Base-by-base conservation (phyloP, 1,140 invertebrate genomes). In the Neodiprion virginianus region DNA sequence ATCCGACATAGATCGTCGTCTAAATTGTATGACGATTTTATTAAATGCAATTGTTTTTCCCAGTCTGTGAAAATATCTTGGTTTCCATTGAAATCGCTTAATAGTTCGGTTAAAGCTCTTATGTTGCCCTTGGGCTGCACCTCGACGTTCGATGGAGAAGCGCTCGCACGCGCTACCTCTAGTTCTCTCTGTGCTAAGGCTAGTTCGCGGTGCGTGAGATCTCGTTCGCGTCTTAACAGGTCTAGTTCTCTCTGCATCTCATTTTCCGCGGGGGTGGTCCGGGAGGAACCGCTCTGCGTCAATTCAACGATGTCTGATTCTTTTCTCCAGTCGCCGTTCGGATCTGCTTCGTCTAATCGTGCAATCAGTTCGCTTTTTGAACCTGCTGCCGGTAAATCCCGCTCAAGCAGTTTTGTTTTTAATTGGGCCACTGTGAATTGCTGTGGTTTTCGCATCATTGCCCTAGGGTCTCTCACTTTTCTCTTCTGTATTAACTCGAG, bases 301-400 rank as follows among this genome's bases (percentile, higher is more conserved):
- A 21, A 21, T 21, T 21, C 17, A 21, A 21, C 17, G 17, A 21
- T 21, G 17, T 21, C 17, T 21, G 17, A 21, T 21, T 69, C 68
- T 12, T 69, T 69, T 21, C 67, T 48, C 72, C 72, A 73, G 23
- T 68, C 72, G 67, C 72, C 72, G 67, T 48, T 68, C 17, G 72
- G 72, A 21, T 69, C 72, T n/a, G 7, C 66, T 68, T 68, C 72
- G 17, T 73, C 66, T 67, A 73, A 68, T 3, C 72, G 17, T 11
- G 72, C 66, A 68, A 73, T 68, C 23, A 73, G 69, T 5, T 73
- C 66, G 40, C 69, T 73, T 48, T 73, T 73, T 23, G 40, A 48
- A 21, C 72, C 72, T 8, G 14, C 12, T n/a, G 14, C 67, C 61
- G 66, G 48, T 68, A 73, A 49, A 14, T 48, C 72, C 69, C 72